phyloP scores from a whole-genome alignment of 2,113 vertebrate species.

The Tragelaphus buxtoni region DNA sequence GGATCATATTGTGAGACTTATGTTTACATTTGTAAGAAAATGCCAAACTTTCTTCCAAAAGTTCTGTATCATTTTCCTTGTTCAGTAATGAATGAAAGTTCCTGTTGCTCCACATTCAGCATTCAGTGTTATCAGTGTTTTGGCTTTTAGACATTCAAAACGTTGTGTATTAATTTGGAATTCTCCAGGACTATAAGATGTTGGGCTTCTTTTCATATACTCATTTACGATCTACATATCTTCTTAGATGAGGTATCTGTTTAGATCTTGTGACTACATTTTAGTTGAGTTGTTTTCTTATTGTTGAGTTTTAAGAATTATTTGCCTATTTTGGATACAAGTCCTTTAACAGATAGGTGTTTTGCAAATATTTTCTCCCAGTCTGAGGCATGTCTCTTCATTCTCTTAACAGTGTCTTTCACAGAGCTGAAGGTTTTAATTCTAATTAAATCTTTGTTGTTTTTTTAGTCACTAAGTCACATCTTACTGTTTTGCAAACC shows the following conservation, averaged over 20 bases:
- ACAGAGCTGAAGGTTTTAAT: not conserved
- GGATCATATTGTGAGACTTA: not conserved
- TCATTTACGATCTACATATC: not conserved
- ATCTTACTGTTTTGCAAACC: not conserved
- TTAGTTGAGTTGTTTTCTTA: not conserved
- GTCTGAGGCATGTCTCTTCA: not conserved
- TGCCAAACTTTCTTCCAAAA: not conserved
- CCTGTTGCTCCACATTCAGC: not conserved
- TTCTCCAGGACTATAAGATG: not conserved
- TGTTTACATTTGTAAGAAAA: not conserved
- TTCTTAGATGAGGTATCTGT: not conserved
- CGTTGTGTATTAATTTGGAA: not conserved
- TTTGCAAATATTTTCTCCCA: not conserved
- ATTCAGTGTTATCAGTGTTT: not conserved
- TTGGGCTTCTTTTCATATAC: not conserved
- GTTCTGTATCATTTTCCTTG: not conserved
- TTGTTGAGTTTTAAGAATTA: not conserved
- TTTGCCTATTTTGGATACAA: not conserved
- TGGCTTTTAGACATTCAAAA: not conserved
- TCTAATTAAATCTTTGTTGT: not conserved
- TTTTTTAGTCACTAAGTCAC: not conserved
- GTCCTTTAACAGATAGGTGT: not conserved
- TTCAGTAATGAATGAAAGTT: not conserved
- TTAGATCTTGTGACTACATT: not conserved
- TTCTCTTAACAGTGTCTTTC: not conserved